Conservation (phyloP, 2,797 vertebrate species). For the Poecile montanus region DNA sequence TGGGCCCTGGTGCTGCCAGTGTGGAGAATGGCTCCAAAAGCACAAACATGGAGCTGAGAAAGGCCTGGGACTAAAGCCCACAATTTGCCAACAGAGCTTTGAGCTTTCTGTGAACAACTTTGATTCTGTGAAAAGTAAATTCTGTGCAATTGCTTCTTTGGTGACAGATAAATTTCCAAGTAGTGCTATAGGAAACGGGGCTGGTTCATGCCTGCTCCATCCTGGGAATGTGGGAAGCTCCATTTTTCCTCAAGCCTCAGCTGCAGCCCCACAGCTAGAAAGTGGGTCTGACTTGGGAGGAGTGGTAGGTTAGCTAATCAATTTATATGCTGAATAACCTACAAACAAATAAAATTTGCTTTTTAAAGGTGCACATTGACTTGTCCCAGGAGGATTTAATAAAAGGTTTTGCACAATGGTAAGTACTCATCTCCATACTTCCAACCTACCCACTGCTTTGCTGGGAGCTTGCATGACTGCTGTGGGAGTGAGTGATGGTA, state of each 20-base stretch:
- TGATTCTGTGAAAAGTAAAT: not conserved
- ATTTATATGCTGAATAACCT: not conserved
- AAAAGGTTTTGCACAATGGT: constrained; percentile 89
- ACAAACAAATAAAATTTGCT: not conserved
- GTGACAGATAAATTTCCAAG: not conserved
- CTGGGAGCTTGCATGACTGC: not conserved
- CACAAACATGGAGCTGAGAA: fast-evolving
- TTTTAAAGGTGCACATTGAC: constrained; percentile 85
- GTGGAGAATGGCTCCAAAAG: not conserved
- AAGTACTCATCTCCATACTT: constrained; percentile 41
- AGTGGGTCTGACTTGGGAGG: not conserved
- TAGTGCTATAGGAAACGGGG: not conserved
- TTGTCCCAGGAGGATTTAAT: constrained; percentile 85
- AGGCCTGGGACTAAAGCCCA: not conserved
- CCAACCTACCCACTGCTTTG: not conserved
- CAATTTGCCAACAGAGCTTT: not conserved
- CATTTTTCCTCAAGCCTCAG: not conserved
- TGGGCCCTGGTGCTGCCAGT: fast-evolving
- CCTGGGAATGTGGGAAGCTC: not conserved
- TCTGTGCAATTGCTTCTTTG: not conserved
- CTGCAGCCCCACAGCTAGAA: not conserved
- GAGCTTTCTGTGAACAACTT: not conserved
- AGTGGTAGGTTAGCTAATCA: not conserved
- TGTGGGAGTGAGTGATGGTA: not conserved
- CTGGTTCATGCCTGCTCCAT: not conserved